Base-by-base conservation (phyloP, 2,113 vertebrate species). In the Speoplatyrhinus poulsoni region DNA sequence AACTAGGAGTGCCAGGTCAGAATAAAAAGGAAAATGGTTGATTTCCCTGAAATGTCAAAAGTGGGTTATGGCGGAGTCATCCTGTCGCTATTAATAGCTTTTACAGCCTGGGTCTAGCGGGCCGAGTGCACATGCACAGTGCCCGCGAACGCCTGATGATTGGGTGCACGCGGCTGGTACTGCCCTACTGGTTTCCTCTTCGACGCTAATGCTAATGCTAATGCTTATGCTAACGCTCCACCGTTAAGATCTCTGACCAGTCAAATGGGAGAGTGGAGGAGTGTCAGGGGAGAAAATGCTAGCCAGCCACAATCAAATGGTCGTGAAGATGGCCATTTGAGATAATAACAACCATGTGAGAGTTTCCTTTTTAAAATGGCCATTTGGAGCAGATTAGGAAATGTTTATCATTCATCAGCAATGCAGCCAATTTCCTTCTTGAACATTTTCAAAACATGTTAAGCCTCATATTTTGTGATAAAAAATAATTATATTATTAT, bases 11-110 rank as follows among this genome's bases (percentile, higher is more conserved):
- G 81, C 77, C 82, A 79, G 66, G 33, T 70, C 65, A 67, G 69
- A 85, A 81, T 83, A 63, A 85, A 85, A 80, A 77, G 76, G 70
- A 76, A 82, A 82, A 13, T 74, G 70, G 78, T 83, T 78, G 83
- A 88, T 87, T 90, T 88, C 78, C 78, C 57, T 77, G 72, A 82
- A 79, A 76, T 84, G 77, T 80, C 82, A 86, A 70, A 80, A 80
- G 83, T 81, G 80, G 77, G 72, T 85, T 83, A 76, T 70, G 19
- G 19, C 15, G 50, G 80, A 79, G 71, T 84, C 76, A 76, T 74
- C 69, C 70, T 65, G 57, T 84, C 82, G 70, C 77, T 85, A 83
- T 87, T 85, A 86, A 84, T 84, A 82, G 62, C 13, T 65, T 82
- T 86, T 74, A 87, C 67, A 81, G 83, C 53, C 64, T 19, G 73